Evolutionary conservation across 1,140 invertebrate species (phyloP), one percentile per base, ranked within the genome.

Genomic region (Batillaria attramentaria): DNA sequence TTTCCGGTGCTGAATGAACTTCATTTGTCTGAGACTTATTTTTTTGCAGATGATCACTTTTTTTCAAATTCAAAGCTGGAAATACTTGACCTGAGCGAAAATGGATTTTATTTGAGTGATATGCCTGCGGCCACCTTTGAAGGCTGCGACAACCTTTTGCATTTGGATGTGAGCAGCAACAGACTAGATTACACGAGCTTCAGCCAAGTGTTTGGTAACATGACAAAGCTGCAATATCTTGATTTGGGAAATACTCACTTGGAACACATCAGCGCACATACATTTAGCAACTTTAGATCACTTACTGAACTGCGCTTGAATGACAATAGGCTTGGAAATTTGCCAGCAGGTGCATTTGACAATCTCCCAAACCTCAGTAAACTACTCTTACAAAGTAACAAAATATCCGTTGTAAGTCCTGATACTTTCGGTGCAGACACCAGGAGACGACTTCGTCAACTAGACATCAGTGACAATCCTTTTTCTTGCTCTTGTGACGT

Each of bases 401-500:
- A 57, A 13, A 16, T 74, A 3, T 35, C 13, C 8, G 13, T n/a
- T n/a, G 24, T 74, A 31, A 6, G 24, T 3, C 31, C 46, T 24
- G 18, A 43, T 2, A 31, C 33, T 3, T 74, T 74, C 72, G 39
- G n/a, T 35, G 20, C 2, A n/a, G 13, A 31, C 16, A 39, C 50
- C 20, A n/a, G 41, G 8, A 28, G 57, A 31, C 46, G 46, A 41
- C 42, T 75, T 20, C 4, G 31, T 3, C 18, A 16, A 4, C n/a
- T 79, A 20, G 72, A 65, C 18, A 37, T 79, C 13, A 50, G 41
- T 37, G 33, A 57, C 18, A 79, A 79, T 74, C 65, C 72, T 10
- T 79, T 79, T 57, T 20, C 41, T 28, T 79, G 78, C 28, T 24
- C 28, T 37, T 79, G 78, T 75, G 35, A 42, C 28, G 10, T 75